phyloP scores from a whole-genome alignment of 2,113 vertebrate genomes.

The Neomonachus schauinslandi region DNA sequence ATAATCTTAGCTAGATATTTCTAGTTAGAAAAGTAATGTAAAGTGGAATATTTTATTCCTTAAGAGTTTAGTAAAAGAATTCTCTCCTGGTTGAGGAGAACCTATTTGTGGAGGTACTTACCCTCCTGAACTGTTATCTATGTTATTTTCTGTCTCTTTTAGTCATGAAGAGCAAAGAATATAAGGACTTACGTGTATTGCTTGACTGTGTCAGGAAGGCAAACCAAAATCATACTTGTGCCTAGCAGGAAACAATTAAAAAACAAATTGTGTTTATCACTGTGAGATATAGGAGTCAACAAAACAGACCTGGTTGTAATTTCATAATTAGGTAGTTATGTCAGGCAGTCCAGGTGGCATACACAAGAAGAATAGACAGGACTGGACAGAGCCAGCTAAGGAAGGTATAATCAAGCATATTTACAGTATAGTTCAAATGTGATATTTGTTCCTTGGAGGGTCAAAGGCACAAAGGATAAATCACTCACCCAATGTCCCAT shows the following conservation, averaged over 20 bases:
- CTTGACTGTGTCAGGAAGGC: not conserved
- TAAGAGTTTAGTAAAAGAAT: not conserved
- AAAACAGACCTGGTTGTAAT: not conserved
- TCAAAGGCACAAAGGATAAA: not conserved
- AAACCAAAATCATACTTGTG: constrained; percentile 12
- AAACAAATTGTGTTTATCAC: constrained; percentile 12
- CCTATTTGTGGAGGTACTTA: not conserved
- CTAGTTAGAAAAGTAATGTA: constrained; percentile 5
- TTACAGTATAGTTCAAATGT: not conserved
- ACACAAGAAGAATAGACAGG: not conserved
- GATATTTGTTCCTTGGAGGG: not conserved
- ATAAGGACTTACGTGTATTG: not conserved
- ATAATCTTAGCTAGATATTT: not conserved
- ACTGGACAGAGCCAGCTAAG: not conserved
- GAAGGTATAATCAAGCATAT: not conserved
- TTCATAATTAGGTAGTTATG: constrained; percentile 13
- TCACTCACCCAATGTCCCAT: not conserved
- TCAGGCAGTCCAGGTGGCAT: not conserved
- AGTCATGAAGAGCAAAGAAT: not conserved
- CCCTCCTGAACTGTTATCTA: not conserved
- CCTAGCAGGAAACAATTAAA: not conserved
- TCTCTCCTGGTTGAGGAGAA: not conserved
- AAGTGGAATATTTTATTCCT: not conserved
- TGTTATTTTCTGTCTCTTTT: not conserved
- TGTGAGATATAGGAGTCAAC: not conserved